Base-by-base conservation (phyloP, 2,888 invertebrate species). In the Andrena haemorrhoa region DNA sequence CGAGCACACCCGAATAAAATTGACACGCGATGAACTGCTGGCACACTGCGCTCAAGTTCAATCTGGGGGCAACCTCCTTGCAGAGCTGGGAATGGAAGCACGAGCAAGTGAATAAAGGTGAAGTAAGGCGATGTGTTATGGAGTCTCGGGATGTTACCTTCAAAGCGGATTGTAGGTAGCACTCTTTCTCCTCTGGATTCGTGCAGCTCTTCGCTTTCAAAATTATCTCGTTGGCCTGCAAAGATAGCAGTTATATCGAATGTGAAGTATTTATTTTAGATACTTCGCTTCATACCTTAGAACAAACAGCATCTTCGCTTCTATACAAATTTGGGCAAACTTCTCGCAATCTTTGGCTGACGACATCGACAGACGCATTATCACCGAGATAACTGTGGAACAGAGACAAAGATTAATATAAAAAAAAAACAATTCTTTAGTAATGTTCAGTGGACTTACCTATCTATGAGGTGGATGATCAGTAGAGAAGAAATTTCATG, bases 291-390 rank as follows among this genome's bases (percentile, higher is more conserved):
- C 16, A 75, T 94, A 98, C 98, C 95, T 99, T 99, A 2, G 99
- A 98, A 90, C 98, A 98, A 12, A 98, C 97, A 3, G 99, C 99
- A 94, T 99, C 99, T 95, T 99, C 99, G 90, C 97, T 97, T 84
- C 97, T 97, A 93, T 99, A 99, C 33, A 99, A 95, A 88, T 97
- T 97, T 0, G 99, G 99, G 91, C 99, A 99, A 1, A 98, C 96
- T 90, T 98, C 97, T 64, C 99, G 95, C 73, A 99, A 94, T 91
- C 97, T 97, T 31, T 96, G 95, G 80, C 98, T 99, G 82, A 99
- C 98, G 0, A 98, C 96, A 92, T 98, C 98, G 1, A 99, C 98
- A 0, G 98, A 98, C 0, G 99, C 99, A 93, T 98, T 98, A 93
- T 99, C 99, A 75, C 97, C 97, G 23, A 99, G 95, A 94, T 99